phyloP scores from a whole-genome alignment of 2,113 vertebrate species.

The Boulengeromyrus knoepffleri region DNA sequence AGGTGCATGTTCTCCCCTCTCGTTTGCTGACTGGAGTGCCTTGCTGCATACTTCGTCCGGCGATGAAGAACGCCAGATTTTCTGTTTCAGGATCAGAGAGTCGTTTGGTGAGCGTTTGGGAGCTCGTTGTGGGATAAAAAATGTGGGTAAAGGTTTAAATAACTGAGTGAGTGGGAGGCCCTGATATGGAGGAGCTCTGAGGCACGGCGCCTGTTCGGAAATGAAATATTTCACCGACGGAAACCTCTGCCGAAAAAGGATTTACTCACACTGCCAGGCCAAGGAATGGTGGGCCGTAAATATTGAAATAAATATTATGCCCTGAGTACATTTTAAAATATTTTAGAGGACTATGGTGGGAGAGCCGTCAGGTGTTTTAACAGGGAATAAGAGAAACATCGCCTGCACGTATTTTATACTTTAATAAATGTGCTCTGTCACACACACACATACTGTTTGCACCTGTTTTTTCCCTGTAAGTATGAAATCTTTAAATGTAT shows the following conservation, averaged over 20 bases:
- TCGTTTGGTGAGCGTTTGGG: neutral
- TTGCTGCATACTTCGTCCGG: neutral
- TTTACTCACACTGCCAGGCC: conserved; percentile 4
- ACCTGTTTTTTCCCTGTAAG: neutral
- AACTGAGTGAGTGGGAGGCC: neutral
- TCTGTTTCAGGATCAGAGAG: neutral
- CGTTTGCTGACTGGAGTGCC: neutral
- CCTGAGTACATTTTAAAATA: conserved; percentile 12
- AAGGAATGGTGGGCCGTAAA: neutral
- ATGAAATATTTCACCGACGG: neutral
- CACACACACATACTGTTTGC: neutral
- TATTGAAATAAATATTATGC: conserved; percentile 11
- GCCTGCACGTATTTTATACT: neutral
- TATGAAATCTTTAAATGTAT: neutral
- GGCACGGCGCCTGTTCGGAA: neutral
- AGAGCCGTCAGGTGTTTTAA: neutral
- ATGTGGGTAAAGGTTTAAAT: neutral
- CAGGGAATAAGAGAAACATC: neutral
- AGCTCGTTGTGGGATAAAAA: neutral
- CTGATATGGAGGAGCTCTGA: neutral
- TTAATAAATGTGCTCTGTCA: neutral
- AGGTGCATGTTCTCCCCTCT: neutral
- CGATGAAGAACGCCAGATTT: neutral
- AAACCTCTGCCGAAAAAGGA: neutral
- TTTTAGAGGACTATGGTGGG: neutral